A percentile compares a stretch with the other conserved stretches of the same genome.
These are phyloP conservation scores for Drosophila baimaii DNA, from an alignment of 1,140 invertebrate species.

Conservation along the genomic window DNA sequence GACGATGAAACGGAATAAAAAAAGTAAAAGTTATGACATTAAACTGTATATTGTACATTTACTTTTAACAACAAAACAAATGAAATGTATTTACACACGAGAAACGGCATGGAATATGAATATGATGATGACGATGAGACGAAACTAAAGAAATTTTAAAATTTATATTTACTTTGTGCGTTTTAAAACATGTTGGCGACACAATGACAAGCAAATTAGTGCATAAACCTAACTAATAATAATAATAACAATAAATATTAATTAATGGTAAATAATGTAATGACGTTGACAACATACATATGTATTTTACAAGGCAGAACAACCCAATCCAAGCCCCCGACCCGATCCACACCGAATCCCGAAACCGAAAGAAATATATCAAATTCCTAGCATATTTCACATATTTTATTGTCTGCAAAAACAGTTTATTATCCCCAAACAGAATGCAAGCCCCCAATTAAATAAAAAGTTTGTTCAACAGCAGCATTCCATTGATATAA, in stretches of 20 bases:
- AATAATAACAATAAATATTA: conserved; percentile 51
- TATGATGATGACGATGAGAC: conserved; percentile 2
- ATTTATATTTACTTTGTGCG: conserved; percentile 63
- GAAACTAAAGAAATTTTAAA: conserved; percentile 65
- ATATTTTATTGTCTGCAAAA: conserved; percentile 72
- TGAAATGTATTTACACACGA: conserved; percentile 68
- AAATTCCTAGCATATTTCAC: conserved; percentile 48
- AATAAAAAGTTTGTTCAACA: conserved; percentile 65
- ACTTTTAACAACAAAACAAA: conserved; percentile 58
- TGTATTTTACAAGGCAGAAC: conserved; percentile 56
- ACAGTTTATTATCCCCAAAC: conserved; percentile 55
- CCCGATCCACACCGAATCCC: conserved; percentile 52
- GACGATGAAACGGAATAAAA: conserved; percentile 33
- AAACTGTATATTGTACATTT: conserved; percentile 73
- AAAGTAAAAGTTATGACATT: conserved; percentile 60
- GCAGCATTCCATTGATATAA: conserved; percentile 63
- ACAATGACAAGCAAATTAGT: conserved; percentile 52
- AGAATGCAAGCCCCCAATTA: conserved; percentile 20
- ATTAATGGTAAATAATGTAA: conserved; percentile 69
- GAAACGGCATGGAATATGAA: conserved; percentile 46
- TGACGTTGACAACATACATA: conserved; percentile 64
- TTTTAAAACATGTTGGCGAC: conserved; percentile 67
- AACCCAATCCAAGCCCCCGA: conserved; percentile 11
- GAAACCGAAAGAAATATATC: conserved; percentile 59
- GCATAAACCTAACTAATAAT: conserved; percentile 55